Evolutionary conservation across 23 tunicate species (phyloP).

Genomic region (Clavelina lepadiformis): DNA sequence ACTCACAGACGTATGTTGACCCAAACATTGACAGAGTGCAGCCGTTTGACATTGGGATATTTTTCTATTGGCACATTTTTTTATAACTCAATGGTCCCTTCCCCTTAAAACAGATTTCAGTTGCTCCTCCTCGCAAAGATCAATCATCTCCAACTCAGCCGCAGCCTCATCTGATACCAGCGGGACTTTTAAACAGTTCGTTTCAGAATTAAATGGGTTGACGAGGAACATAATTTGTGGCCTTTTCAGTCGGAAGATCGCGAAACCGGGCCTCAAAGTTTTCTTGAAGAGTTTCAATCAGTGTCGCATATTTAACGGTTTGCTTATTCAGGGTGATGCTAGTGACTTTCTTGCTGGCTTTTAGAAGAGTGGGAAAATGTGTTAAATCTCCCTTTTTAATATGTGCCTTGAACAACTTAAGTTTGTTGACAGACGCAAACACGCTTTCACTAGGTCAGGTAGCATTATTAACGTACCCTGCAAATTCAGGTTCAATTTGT

Average conservation of each 20-base stretch:
- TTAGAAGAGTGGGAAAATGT: slow-evolving; percentile 32
- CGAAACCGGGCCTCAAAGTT: slow-evolving; percentile 41
- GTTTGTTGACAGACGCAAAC: slow-evolving; percentile 38
- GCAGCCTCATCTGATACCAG: slow-evolving; percentile 45
- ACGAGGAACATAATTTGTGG: slow-evolving; percentile 45
- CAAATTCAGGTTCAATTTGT: slow-evolving; percentile 53
- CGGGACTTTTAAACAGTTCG: slow-evolving; percentile 33
- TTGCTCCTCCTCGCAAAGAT: slow-evolving; percentile 49
- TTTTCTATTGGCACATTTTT: slow-evolving; percentile 38
- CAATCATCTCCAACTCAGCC: slow-evolving; percentile 45
- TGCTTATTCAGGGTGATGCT: slow-evolving; percentile 36
- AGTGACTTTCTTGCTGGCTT: slow-evolving; percentile 44
- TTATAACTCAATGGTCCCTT: slow-evolving; percentile 29
- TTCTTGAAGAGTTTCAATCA: slow-evolving; percentile 41
- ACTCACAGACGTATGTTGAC: slow-evolving; percentile 47
- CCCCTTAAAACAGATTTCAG: slow-evolving; percentile 46
- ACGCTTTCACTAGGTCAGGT: slow-evolving; percentile 51
- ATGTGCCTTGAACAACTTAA: slow-evolving; percentile 53
- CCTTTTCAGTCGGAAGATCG: slow-evolving; percentile 42
- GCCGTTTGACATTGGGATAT: slow-evolving; percentile 43
- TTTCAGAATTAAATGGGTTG: slow-evolving; percentile 37
- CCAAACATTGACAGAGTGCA: slow-evolving; percentile 39
- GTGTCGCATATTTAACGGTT: slow-evolving; percentile 37
- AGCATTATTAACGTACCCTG: slow-evolving; percentile 47
- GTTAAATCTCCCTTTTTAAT: slow-evolving; percentile 36